A percentile compares a stretch with the other conserved stretches of the same genome.
These are phyloP conservation scores for Mus pahari DNA, from an alignment of 2,113 vertebrate genomes.

Conservation along the genomic window DNA sequence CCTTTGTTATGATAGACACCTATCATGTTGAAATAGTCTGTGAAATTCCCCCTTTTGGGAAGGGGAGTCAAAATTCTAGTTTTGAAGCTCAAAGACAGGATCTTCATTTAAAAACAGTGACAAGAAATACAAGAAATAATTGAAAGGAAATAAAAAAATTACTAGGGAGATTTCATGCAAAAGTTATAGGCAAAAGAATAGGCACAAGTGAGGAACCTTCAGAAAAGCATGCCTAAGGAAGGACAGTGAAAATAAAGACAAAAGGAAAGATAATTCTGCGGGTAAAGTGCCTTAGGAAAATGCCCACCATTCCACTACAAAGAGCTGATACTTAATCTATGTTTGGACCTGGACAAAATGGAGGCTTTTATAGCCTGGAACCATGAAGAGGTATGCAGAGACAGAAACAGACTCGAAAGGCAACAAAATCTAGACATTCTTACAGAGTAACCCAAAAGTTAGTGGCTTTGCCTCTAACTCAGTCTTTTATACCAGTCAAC, in stretches of 20 bases:
- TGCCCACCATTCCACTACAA: too few relatives aligned
- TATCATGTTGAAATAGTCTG: not conserved
- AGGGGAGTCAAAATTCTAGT: not conserved
- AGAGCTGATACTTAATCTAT: not conserved
- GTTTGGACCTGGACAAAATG: not conserved
- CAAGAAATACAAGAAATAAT: not conserved
- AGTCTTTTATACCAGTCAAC: not conserved
- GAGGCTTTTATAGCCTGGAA: accelerated
- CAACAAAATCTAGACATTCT: not conserved
- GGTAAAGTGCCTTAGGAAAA: not conserved
- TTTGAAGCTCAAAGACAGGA: slow-evolving; percentile 7
- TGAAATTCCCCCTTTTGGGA: not conserved
- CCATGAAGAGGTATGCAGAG: not conserved
- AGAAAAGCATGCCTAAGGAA: not conserved
- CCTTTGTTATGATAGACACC: not conserved
- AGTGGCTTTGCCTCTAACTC: not conserved
- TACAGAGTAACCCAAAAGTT: not conserved
- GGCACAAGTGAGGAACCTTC: not conserved
- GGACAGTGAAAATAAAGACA: not conserved
- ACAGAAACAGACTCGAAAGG: not conserved
- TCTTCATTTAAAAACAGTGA: not conserved
- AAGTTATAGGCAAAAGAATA: not conserved
- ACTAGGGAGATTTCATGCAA: not conserved
- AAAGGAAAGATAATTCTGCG: not conserved
- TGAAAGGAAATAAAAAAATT: not conserved